These are phyloP conservation scores for Oncorhynchus kisutch DNA, from an alignment of 2,113 vertebrate genomes.

Conservation along the genomic window DNA sequence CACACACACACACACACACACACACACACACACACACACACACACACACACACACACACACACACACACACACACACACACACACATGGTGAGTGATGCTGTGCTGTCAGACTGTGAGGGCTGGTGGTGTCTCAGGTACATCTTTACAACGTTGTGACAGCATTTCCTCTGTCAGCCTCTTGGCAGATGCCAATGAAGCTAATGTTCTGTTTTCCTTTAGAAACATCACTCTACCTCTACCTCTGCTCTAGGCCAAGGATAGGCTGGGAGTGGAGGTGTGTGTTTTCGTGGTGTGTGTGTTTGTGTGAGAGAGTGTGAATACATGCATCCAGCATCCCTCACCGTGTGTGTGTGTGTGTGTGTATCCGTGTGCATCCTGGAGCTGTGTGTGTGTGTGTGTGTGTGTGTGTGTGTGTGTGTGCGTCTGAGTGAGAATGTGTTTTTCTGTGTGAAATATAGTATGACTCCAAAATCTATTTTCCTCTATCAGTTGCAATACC, in stretches of 20 bases:
- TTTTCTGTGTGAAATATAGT: conserved; percentile 9
- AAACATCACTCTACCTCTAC: conserved; percentile 17
- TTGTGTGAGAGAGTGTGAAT: not conserved
- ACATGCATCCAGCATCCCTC: conserved; percentile 2
- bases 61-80: too few relatives aligned
- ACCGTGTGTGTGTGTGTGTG: not conserved
- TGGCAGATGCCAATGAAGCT: conserved; percentile 51
- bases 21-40: too few relatives aligned
- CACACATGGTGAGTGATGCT: conserved; percentile 17
- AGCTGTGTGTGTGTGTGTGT: not conserved
- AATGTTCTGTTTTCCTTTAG: conserved; percentile 42
- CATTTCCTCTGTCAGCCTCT: conserved; percentile 24
- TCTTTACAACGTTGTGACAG: conserved; percentile 49
- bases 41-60: too few relatives aligned
- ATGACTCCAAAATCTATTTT: conserved; percentile 28
- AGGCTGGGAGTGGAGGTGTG: not conserved
- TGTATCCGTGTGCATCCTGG: too few relatives aligned
- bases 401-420: not conserved
- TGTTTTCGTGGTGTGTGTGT: conserved; percentile 4
- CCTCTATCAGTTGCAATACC: conserved; percentile 14
- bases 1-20: too few relatives aligned
- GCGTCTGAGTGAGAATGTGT: not conserved
- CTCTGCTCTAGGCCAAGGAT: not conserved
- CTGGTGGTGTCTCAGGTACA: conserved; percentile 26
- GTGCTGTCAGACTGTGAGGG: conserved; percentile 23